Conservation (phyloP, 2,797 vertebrate genomes). For the Gadopsis bispinosus region DNA sequence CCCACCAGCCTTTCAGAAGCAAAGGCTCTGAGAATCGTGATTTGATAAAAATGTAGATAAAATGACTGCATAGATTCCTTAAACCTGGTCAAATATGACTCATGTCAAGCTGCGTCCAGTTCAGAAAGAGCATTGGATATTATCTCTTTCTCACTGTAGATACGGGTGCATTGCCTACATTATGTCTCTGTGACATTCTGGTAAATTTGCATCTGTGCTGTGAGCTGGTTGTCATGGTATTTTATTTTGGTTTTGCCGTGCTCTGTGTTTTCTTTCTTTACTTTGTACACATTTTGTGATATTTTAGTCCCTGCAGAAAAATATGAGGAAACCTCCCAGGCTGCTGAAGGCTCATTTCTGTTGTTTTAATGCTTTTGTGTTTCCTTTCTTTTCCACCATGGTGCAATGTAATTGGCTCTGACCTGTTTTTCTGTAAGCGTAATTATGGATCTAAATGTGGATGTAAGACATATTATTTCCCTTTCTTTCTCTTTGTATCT, state of each 20-base stretch:
- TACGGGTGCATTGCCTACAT: constrained; percentile 59
- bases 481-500: constrained; percentile 26
- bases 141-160: constrained; percentile 49
- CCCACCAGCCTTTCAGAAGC: constrained; percentile 36
- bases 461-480: constrained; percentile 34
- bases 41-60: neutral
- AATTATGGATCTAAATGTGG: constrained; percentile 53
- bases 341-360: constrained; percentile 52
- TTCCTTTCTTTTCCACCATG: constrained; percentile 38
- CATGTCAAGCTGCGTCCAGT: constrained; percentile 34
- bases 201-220: constrained; percentile 67
- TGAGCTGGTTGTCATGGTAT: constrained; percentile 77
- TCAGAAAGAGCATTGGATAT: constrained; percentile 52
- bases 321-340: constrained; percentile 67
- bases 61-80: constrained; percentile 15
- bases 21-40: constrained; percentile 19
- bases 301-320: constrained; percentile 72
- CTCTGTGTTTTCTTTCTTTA: constrained; percentile 63
- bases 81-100: constrained; percentile 19
- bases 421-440: constrained; percentile 53
- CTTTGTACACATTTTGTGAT: constrained; percentile 68
- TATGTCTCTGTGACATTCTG: constrained; percentile 62
- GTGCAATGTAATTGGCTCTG: constrained; percentile 48
- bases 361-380: constrained; percentile 42
- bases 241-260: constrained; percentile 74